Evolutionary conservation across 1,140 invertebrate genomes (phyloP), one percentile per base, ranked within the genome.

Genomic region (Drosophila nigrodunni): DNA sequence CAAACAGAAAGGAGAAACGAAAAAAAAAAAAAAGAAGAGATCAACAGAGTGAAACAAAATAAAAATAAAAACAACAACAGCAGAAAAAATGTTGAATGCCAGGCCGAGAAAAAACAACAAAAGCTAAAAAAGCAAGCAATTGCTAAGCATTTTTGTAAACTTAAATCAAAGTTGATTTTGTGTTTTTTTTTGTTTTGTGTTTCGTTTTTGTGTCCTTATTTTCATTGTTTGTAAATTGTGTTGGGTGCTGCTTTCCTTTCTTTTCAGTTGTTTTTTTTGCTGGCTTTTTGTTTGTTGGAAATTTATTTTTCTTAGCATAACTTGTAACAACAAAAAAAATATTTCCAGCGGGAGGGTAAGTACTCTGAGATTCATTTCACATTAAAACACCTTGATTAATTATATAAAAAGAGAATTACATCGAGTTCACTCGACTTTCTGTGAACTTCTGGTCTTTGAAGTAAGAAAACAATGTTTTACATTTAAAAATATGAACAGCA

Each of bases 81-180:
- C 18, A 64, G 41, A 71, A 30, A 50, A 47, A 55, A 61, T 66
- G 10, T 13, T 52, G 61, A 58, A 65, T 57, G 61, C 60, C 69
- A 58, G 61, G 65, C 49, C 39, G 57, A 59, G 37, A 58, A 50
- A 57, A 62, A 73, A 74, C 57, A 77, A 55, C 70, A 82, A 77
- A 88, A 88, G 77, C 70, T 79, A 65, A 89, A 81, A 82, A 89
- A 90, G 72, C 77, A 80, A 67, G 71, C 71, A 81, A 80, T 85
- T 89, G 85, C 77, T 89, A 81, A 89, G 86, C 85, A 89, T 89
- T 89, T 89, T 89, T 85, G 78, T 90, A 89, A 89, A 90, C 85
- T 85, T 90, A 89, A 89, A 89, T 89, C 85, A 89, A 90, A 89
- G 85, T 89, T 90, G 78, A 90, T 90, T 89, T 85, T 80, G 67